Base-by-base conservation (phyloP, 1,140 invertebrate genomes). In the Maniola jurtina region DNA sequence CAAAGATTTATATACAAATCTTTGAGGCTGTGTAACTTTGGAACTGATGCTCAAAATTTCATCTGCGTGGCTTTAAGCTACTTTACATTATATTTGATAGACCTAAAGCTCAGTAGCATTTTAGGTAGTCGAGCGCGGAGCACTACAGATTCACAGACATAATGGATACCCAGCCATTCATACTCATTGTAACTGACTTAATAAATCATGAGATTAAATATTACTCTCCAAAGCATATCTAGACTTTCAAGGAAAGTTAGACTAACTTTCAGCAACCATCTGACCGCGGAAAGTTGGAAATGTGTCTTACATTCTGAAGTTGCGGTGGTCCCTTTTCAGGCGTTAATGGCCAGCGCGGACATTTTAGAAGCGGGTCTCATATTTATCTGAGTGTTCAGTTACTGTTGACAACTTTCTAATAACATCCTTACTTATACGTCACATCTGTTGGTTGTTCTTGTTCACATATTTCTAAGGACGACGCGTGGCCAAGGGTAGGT, bases 321-420 rank as follows among this genome's bases (percentile, higher is more conserved):
- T 52, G 48, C 14, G 48, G 48, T 11, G 10, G 48, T 52, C 48
- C 48, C 14, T 52, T 52, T 52, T 52, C 48, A 52, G 15, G 48
- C 42, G 42, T 11, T 52, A 52, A 52, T 52, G 15, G 48, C 15
- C 10, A 25, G 16, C 15, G 2, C 5, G 25, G 48, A 52, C 48
- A 52, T 52, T 52, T 52, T 16, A 52, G 48, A 52, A 15, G 48
- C 6, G 48, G 48, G 48, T 52, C 15, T 52, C 15, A 52, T 52
- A 52, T 52, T 52, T 11, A 52, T 52, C 48, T 52, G 7, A 15
- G 16, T 25, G 48, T 52, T 52, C 14, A 25, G 42, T 45, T 45
- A 40, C 42, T 45, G 42, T n/a, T 45, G 42, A 45, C 42, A 45
- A 45, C 42, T 45, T 13, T 5, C 13, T 45, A 45, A 45, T n/a